These are phyloP conservation scores for Leucoraja ocellata DNA, from an alignment of 2,797 vertebrate genomes.

Conservation along the genomic window DNA sequence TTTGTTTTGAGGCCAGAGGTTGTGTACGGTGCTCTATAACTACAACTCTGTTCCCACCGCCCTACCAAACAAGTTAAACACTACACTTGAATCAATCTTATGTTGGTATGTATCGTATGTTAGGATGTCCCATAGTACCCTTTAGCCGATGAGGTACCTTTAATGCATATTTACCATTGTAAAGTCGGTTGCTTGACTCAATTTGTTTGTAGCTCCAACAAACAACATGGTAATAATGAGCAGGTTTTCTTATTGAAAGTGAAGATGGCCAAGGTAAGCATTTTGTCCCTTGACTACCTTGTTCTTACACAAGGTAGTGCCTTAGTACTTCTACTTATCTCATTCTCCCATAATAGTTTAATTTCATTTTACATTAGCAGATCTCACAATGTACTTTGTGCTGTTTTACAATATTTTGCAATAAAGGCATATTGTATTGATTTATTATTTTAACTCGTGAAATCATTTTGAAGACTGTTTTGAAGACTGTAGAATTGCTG, in stretches of 20 bases:
- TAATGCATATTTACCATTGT: neutral
- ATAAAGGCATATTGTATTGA: neutral
- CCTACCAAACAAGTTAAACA: too few relatives aligned
- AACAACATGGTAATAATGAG: neutral
- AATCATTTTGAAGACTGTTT: neutral
- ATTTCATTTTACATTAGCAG: neutral
- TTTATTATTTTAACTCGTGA: neutral
- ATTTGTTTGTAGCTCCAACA: neutral
- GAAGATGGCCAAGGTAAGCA: neutral
- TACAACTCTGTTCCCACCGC: too few relatives aligned
- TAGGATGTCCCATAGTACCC: neutral
- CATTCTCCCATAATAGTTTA: neutral
- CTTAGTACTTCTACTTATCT: neutral
- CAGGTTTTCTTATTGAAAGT: neutral
- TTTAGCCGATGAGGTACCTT: neutral
- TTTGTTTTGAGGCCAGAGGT: neutral
- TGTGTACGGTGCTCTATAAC: too few relatives aligned
- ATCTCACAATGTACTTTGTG: neutral
- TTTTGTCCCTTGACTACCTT: neutral
- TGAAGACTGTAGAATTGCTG: neutral
- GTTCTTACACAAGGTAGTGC: neutral
- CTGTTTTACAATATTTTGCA: neutral
- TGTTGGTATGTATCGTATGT: neutral
- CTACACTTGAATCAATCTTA: neutral
- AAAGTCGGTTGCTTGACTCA: neutral